Evolutionary conservation across 2,888 invertebrate genomes (phyloP), one percentile per base, ranked within the genome.

Genomic region (Parnassius glacialis): DNA sequence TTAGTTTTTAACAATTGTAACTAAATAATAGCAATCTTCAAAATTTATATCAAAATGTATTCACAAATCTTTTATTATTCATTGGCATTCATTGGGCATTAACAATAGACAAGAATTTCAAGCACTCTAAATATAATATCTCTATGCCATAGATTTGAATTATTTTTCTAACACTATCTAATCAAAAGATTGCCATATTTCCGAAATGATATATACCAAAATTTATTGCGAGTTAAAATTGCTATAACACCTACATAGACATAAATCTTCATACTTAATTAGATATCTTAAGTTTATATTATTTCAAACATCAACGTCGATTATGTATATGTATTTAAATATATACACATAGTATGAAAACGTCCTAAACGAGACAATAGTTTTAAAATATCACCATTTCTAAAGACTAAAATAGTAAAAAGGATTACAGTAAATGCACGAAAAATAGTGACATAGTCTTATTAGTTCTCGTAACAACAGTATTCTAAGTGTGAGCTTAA

Each of bases 361-460:
- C 66, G 65, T 68, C 69, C 62, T 68, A 62, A 70, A 68, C 59
- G 59, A 67, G 71, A 85, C 81, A 86, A 84, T 86, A 86, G 83
- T 81, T 81, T 78, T 81, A 78, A 82, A 86, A 89, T 90, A 90
- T 90, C 90, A 90, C 89, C 84, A 75, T 80, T 79, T 84, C 83
- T 87, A 87, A 75, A 81, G 77, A 83, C 70, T 81, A 84, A 82
- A 82, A 83, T 80, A 83, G 81, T 90, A 86, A 83, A 87, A 88
- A 85, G 83, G 83, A 84, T 88, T 90, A 89, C 89, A 91, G 90
- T 91, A 91, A 90, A 91, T 89, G 84, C 88, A 86, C 90, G 85
- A 90, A 91, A 91, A 90, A 91, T 91, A 91, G 89, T 87, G 78
- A 82, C 77, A 79, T 85, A 88, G 86, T 88, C 84, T 89, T 81